Conservation (phyloP, 30 jellyfish, hydroid and myxozoan genomes). For the Nemopilema nomurai region DNA sequence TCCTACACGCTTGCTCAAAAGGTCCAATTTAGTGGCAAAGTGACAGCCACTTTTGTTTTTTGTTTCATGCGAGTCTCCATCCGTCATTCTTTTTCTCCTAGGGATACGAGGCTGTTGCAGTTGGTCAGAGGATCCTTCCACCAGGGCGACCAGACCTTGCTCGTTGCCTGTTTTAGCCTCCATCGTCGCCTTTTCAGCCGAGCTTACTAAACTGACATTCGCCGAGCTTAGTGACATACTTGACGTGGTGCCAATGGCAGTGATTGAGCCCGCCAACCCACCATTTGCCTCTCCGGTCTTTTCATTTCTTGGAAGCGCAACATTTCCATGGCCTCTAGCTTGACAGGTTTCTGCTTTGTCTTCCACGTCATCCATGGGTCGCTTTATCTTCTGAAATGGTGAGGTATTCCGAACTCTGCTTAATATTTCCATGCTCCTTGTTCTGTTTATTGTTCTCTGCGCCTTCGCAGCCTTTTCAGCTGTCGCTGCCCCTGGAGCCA, state of each 20-base stretch:
- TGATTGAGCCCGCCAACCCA: neutral
- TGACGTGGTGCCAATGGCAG: neutral
- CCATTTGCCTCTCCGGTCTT: neutral
- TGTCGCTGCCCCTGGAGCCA: neutral
- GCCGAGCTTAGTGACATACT: neutral
- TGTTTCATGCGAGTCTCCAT: neutral
- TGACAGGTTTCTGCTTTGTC: too few species aligned
- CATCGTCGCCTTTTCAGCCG: neutral
- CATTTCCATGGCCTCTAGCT: too few species aligned
- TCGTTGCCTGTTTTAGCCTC: neutral
- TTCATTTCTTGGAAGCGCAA: too few species aligned
- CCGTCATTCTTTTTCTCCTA: neutral
- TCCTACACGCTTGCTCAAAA: slow-evolving; percentile 5
- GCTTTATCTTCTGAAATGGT: too few species aligned
- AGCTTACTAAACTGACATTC: too few species aligned
- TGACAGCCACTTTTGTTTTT: neutral
- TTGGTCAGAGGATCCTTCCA: neutral
- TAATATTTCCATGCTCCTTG: too few species aligned
- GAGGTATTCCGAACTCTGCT: too few species aligned
- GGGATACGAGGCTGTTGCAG: neutral
- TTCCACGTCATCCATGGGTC: too few species aligned
- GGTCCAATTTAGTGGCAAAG: neutral
- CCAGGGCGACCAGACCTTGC: neutral
- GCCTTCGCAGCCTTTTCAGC: neutral
- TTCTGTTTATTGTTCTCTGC: too few species aligned